Evolutionary conservation across 2,888 invertebrate species (phyloP), one percentile per base, ranked within the genome.

Genomic region (Heliconius charithonia): DNA sequence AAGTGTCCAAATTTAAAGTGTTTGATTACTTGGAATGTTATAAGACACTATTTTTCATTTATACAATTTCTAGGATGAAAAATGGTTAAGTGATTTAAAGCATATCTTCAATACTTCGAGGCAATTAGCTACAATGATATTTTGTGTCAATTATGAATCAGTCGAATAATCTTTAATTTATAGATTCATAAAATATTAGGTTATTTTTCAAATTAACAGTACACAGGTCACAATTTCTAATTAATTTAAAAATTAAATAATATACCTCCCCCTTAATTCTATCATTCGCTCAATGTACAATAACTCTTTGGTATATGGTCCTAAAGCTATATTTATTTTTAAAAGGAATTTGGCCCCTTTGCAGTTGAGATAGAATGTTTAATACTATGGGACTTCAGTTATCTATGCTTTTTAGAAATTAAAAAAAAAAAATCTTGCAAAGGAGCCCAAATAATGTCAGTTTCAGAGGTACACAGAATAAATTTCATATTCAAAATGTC

Each of bases 231-330:
- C 91, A 91, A 90, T 87, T 88, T 90, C 87, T 90, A 90, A 89
- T 86, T 91, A 93, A 83, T 83, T 90, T 93, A 92, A 84, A 91
- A 94, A 93, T 94, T 92, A 93, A 92, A 93, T 67, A 67, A 67
- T 92, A 93, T 85, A 89, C 87, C 86, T 87, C 87, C 87, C 87
- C 86, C 84, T 85, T 90, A 91, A 86, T 85, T 83, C 88, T 90
- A 92, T 89, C 88, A 85, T 89, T 90, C 89, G 88, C 87, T 92
- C 90, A 88, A 92, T 93, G 90, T 94, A 94, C 93, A 94, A 91
- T 92, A 91, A 92, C 89, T 95, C 94, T 95, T 95, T 95, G 94
- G 94, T 95, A 93, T 92, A 91, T 89, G 92, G 92, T 90, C 92
- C 93, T 93, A 91, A 91, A 90, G 92, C 93, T 94, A 95, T 86